Base-by-base conservation (phyloP, 2,888 invertebrate species). In the Phrixothrix hirtus region DNA sequence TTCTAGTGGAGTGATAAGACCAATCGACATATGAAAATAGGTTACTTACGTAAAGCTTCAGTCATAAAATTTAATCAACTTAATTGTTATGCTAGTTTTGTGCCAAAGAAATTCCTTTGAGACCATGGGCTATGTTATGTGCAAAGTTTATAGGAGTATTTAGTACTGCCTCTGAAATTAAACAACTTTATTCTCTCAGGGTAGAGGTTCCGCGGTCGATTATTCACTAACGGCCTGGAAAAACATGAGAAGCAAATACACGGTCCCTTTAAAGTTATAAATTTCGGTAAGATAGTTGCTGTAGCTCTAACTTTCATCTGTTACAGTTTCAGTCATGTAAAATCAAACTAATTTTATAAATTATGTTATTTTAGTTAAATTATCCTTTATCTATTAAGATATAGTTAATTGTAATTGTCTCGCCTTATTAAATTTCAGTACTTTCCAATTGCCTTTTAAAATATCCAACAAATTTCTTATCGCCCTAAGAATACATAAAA, bases 101-200 rank as follows among this genome's bases (percentile, higher is more conserved):
- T 27, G 41, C 12, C 21, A 41, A 41, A 41, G 41, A 17, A 41
- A 31, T 12, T 31, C 41, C 41, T 17, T 4, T 11, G 41, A 30
- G 41, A 41, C 41, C 15, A 30, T 3, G 11, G 4, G 41, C 30
- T 21, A 21, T 7, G 21, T 21, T 39, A 29, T 41, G 41, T 31
- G 16, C 30, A 6, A 30, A 41, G 41, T 41, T 41, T 41, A 41
- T 41, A 29, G 41, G 29, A 7, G 12, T 31, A 14, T 41, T 30
- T 41, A 31, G 10, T 29, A 30, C 41, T 6, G 13, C 30, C 10
- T 15, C 4, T 17, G 16, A 16, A 14, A 29, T 41, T 41, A 31
- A 12, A 15, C 21, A 41, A 41, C 31, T 41, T 31, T 31, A 41
- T 41, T 9, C 41, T 41, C 41, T 41, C 29, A 5, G 41, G 41